Evolutionary conservation across 2,888 invertebrate genomes (phyloP).

Genomic region (Eilema caniola): DNA sequence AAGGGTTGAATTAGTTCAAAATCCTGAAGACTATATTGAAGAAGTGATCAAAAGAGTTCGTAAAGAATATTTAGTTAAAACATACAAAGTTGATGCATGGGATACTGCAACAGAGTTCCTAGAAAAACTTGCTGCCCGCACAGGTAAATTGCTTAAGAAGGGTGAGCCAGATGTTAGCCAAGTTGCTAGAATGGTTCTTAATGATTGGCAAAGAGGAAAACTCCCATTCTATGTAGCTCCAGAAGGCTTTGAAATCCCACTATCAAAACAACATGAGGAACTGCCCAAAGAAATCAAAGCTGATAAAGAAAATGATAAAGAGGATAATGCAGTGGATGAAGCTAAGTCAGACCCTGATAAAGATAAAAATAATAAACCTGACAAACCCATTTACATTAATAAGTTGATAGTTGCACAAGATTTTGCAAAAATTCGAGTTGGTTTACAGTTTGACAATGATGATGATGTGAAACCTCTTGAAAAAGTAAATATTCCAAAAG

Average conservation of each 20-base stretch:
- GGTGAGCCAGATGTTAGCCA: conserved; percentile 98
- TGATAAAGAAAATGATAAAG: conserved; percentile 55
- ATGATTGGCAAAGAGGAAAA: conserved; percentile 99
- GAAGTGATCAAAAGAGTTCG: conserved; percentile 95
- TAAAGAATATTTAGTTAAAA: conserved; percentile 95
- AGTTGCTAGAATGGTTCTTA: conserved; percentile 97
- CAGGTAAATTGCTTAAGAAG: conserved; percentile 97
- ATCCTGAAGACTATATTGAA: conserved; percentile 97
- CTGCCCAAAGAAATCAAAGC: conserved; percentile 51
- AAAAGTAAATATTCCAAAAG: conserved; percentile 76
- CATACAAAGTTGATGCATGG: conserved; percentile 96
- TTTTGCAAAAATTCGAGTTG: conserved; percentile 93
- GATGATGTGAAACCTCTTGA: conserved; percentile 89
- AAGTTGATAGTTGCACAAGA: conserved; percentile 90
- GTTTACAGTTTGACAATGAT: conserved; percentile 88
- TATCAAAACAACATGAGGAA: conserved; percentile 76
- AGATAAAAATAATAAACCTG: conserved; percentile 58
- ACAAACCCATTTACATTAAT: conserved; percentile 73
- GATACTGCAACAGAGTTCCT: conserved; percentile 94
- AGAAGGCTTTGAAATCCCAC: conserved; percentile 92
- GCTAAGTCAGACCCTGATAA: conserved; percentile 61
- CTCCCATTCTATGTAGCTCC: conserved; percentile 97
- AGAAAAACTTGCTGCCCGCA: conserved; percentile 94
- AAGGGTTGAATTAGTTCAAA: conserved; percentile 96
- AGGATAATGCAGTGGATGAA: conserved; percentile 60